Evolutionary conservation across 92 coral and sea anemone species (phyloP), one percentile per base, ranked within the genome.

Genomic region (Micromussa lordhowensis): DNA sequence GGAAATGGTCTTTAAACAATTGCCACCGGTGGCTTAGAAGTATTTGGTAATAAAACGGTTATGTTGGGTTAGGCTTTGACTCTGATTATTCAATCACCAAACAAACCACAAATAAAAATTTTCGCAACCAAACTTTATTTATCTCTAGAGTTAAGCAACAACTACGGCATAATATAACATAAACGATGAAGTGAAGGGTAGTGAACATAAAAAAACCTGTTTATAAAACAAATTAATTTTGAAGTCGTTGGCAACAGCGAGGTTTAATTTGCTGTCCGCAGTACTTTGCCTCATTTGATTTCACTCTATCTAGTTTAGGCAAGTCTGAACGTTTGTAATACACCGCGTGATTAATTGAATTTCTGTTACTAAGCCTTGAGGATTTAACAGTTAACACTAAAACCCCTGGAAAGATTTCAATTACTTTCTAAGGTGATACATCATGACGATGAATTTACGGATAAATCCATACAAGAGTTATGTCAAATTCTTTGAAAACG

Each of bases 331-430:
- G 77, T 19, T 58, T 38, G 19, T 29, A 38, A 32, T 64, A 64
- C 16, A 64, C 38, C 35, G 66, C 16, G 77, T 30, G 63, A 57
- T 77, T 85, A 44, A 75, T 76, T 75, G 36, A 40, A 75, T 85
- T 85, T 59, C 80, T 57, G 82, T 40, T 28, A 30, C 58, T 75
- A 59, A 85, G 75, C 79, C 79, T 83, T 15, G 15, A 29, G 44
- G 82, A 85, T 75, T 75, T 75, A 49, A 19, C 68, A 72, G 69
- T 72, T 84, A 84, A 35, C 75, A 58, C 58, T 59, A 58, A 77
- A 59, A 61, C 88, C 68, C 29, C 58, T 13, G 40, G 64, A 30
- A 58, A 85, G 82, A 75, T 85, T 85, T 85, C 49, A 85, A 58
- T 55, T 58, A 15, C 73, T 28, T 63, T 22, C 28, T 59, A 58